These are phyloP conservation scores for Magallana angulata DNA, from an alignment of 1,140 invertebrate genomes.

Conservation along the genomic window DNA sequence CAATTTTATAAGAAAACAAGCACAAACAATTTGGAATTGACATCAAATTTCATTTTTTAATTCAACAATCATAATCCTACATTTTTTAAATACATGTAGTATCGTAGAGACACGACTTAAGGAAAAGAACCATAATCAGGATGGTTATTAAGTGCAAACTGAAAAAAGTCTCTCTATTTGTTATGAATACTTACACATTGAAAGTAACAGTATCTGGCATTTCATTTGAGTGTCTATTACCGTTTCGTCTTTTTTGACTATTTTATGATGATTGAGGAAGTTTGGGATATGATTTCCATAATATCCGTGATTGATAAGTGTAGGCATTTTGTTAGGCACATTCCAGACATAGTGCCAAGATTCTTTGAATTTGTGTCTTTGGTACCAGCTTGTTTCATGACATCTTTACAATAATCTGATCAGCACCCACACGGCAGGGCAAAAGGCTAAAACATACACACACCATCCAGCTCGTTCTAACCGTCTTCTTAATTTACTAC, in stretches of 20 bases:
- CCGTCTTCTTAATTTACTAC: not conserved
- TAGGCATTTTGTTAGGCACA: not conserved
- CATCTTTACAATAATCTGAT: constrained; percentile 4
- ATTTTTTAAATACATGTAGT: no score
- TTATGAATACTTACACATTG: not conserved
- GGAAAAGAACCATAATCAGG: no score
- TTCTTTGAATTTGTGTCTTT: constrained; percentile 38
- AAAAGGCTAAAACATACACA: constrained; percentile 11
- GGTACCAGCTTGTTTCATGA: constrained; percentile 4
- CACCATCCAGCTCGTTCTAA: not conserved
- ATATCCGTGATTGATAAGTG: not conserved
- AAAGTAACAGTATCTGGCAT: not conserved
- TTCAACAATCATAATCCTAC: no score
- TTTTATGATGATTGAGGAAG: constrained; percentile 20
- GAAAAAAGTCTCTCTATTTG: not conserved
- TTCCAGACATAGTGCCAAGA: constrained; percentile 13
- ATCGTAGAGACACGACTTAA: no score
- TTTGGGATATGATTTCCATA: not conserved
- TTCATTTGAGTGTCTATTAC: not conserved
- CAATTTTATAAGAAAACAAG: no score
- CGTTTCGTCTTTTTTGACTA: not conserved
- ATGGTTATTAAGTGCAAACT: no score
- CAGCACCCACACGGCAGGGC: not conserved
- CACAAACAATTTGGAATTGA: no score
- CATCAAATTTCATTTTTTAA: no score